These are phyloP conservation scores for Onychomys leucogaster DNA, from an alignment of 2,797 vertebrate genomes.

Conservation along the genomic window DNA sequence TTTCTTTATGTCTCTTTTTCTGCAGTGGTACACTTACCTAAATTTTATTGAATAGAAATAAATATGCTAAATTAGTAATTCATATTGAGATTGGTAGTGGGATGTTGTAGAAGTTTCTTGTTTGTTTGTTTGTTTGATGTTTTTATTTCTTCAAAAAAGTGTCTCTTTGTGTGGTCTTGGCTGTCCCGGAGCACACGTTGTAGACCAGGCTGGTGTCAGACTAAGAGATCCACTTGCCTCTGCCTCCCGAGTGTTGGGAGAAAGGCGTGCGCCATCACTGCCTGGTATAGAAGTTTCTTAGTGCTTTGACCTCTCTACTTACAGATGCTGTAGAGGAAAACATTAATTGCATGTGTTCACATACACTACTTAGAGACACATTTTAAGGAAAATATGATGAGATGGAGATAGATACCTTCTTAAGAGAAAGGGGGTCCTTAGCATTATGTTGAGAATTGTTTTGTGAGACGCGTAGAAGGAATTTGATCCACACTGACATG, in stretches of 20 bases:
- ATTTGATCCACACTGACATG: neutral
- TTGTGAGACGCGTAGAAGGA: neutral
- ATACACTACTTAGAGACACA: neutral
- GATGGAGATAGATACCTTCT: neutral
- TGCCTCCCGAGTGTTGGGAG: neutral
- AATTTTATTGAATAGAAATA: neutral
- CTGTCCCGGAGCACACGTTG: neutral
- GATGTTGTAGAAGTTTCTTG: neutral
- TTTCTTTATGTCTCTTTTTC: neutral
- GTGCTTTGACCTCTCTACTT: neutral
- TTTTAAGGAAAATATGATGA: neutral
- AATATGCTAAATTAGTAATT: conserved; percentile 13
- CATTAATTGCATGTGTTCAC: neutral
- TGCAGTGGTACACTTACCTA: neutral
- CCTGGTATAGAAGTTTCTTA: neutral
- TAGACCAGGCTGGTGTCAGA: neutral
- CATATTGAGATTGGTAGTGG: neutral
- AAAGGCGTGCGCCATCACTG: neutral
- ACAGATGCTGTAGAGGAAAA: neutral
- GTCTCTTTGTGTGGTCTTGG: neutral
- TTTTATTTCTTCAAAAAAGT: neutral
- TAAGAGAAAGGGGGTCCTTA: neutral
- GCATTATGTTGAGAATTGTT: neutral
- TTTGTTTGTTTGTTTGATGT: neutral
- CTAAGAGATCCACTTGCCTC: neutral